A percentile compares a stretch with the other conserved stretches of the same genome.
These are phyloP conservation scores for Trididemnum nubilum DNA, from an alignment of 23 tunicate genomes.

Conservation along the genomic window DNA sequence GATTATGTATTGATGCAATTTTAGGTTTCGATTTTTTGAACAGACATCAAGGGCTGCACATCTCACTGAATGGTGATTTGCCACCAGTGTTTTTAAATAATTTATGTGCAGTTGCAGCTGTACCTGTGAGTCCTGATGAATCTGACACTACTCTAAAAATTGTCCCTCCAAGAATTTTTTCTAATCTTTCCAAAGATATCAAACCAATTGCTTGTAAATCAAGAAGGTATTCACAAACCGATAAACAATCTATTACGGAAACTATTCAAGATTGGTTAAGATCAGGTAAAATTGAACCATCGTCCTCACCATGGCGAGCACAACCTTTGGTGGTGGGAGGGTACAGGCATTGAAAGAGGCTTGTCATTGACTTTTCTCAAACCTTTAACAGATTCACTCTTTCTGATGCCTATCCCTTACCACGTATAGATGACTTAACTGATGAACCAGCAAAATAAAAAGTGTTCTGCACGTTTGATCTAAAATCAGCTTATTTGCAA, in stretches of 20 bases:
- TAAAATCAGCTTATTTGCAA: not conserved
- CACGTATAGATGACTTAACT: not conserved
- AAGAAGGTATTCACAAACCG: not conserved
- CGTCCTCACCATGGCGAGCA: not conserved
- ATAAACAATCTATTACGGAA: not conserved
- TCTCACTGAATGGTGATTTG: not conserved
- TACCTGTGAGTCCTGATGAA: not conserved
- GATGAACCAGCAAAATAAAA: not conserved
- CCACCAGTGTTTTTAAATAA: not conserved
- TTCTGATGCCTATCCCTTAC: not conserved
- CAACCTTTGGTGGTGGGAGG: not conserved
- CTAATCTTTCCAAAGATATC: no score
- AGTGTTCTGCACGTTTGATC: not conserved
- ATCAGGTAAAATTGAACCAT: not conserved
- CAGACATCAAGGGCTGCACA: not conserved
- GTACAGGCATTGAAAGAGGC: not conserved
- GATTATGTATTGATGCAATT: not conserved
- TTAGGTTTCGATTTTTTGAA: not conserved
- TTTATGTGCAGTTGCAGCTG: not conserved
- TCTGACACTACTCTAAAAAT: not conserved
- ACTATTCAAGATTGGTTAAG: not conserved
- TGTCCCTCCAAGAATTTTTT: not conserved
- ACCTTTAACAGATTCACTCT: not conserved
- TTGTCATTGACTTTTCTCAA: not conserved
- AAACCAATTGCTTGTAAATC: not conserved